Percentiles rank a stretch among this genome's conserved stretches.
Conservation (phyloP, 2,113 vertebrate genomes). For the Echinops telfairi region DNA sequence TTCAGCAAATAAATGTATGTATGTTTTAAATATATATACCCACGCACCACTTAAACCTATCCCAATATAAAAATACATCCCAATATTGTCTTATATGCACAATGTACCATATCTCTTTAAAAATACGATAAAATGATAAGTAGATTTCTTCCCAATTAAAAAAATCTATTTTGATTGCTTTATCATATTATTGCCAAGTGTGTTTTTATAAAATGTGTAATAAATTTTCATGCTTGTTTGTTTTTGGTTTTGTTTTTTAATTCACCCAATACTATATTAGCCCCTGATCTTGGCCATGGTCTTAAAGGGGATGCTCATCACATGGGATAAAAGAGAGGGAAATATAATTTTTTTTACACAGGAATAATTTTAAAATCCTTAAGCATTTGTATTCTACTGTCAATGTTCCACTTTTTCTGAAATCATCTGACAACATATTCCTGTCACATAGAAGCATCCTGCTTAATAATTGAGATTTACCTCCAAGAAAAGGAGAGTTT, state of each 20-base stretch:
- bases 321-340: neutral
- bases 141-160: neutral
- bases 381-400: neutral
- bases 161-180: neutral
- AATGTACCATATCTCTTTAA: neutral
- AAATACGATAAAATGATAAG: neutral
- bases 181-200: neutral
- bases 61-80: neutral
- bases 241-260: neutral
- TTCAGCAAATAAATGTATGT: neutral
- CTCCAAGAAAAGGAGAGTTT: neutral
- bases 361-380: constrained; percentile 1
- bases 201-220: neutral
- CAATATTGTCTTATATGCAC: neutral
- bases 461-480: neutral
- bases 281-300: neutral
- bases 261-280: neutral
- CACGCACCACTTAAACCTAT: neutral
- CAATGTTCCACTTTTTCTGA: neutral
- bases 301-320: neutral
- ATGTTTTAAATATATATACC: neutral
- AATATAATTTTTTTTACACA: neutral
- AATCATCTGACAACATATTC: neutral
- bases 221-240: neutral
- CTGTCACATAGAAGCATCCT: neutral